Conservation (phyloP, 2,113 vertebrate genomes). For the Nyctereutes procyonoides region DNA sequence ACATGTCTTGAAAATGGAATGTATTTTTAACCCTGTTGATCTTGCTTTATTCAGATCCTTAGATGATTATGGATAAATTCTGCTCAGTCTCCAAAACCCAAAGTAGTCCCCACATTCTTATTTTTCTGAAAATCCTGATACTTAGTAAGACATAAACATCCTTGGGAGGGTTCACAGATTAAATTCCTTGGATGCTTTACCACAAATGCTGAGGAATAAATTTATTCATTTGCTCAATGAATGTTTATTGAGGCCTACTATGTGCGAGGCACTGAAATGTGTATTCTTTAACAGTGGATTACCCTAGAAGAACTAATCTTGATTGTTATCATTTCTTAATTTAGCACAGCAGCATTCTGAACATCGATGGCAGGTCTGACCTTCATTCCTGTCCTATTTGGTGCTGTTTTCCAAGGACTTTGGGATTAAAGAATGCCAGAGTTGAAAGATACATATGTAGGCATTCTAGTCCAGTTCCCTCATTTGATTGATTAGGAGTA, state of each 20-base stretch:
- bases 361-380: not conserved
- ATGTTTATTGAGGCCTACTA: not conserved
- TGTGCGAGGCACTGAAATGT: not conserved
- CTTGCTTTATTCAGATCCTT: not conserved
- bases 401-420: conserved; percentile 19
- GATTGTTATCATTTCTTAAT: not conserved
- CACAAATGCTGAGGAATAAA: conserved; percentile 8
- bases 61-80: not conserved
- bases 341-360: not conserved
- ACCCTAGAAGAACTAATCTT: not conserved
- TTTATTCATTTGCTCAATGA: not conserved
- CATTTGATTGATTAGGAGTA: not conserved
- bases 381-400: not conserved
- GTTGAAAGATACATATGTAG: not conserved
- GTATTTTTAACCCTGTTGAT: not conserved
- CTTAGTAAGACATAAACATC: not conserved
- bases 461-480: not conserved
- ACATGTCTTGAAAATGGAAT: not conserved
- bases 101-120: not conserved
- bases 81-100: not conserved
- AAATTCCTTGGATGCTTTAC: not conserved
- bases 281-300: not conserved
- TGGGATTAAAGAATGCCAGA: not conserved
- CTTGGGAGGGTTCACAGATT: not conserved
- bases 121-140: not conserved